A percentile compares a stretch with the other conserved stretches of the same genome.
These are phyloP conservation scores for Pachypsylla venusta DNA, from an alignment of 1,140 invertebrate species.

Conservation along the genomic window DNA sequence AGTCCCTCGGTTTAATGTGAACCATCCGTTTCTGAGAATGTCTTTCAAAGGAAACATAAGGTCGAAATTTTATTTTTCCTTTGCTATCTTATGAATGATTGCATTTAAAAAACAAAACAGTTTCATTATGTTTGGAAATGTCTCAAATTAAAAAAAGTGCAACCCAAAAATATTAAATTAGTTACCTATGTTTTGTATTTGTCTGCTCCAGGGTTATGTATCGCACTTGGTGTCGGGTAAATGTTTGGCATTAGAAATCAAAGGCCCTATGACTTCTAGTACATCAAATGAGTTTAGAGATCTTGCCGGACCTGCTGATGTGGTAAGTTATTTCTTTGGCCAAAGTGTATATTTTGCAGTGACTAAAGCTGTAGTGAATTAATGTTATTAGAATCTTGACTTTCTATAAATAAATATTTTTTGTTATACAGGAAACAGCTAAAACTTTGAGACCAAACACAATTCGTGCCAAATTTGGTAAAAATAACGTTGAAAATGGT, in stretches of 20 bases:
- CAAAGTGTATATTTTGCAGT: too few relatives aligned
- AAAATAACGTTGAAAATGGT: constrained; percentile 68
- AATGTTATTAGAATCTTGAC: background rate
- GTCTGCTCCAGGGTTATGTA: constrained; percentile 63
- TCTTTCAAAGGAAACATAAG: too few relatives aligned
- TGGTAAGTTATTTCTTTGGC: too few relatives aligned
- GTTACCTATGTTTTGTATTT: too few relatives aligned
- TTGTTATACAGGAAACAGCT: constrained; percentile 54
- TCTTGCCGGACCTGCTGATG: constrained; percentile 73
- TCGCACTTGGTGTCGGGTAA: constrained; percentile 63
- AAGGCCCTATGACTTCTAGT: constrained; percentile 40
- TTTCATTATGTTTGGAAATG: too few relatives aligned
- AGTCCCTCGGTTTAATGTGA: too few relatives aligned
- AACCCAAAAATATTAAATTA: background rate
- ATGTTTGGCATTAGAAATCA: constrained; percentile 73
- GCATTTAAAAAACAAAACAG: too few relatives aligned
- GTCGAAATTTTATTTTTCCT: too few relatives aligned
- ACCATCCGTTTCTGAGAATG: too few relatives aligned
- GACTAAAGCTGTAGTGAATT: constrained; percentile 21
- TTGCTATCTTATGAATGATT: too few relatives aligned
- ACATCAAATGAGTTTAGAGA: constrained; percentile 60
- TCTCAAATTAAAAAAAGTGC: background rate
- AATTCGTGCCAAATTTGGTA: constrained; percentile 68
- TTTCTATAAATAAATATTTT: constrained; percentile 11
- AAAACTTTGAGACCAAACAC: constrained; percentile 64